Evolutionary conservation across 2,113 vertebrate genomes (phyloP), one percentile per base, ranked within the genome.

Genomic region (Tychaedon coryphoeus): DNA sequence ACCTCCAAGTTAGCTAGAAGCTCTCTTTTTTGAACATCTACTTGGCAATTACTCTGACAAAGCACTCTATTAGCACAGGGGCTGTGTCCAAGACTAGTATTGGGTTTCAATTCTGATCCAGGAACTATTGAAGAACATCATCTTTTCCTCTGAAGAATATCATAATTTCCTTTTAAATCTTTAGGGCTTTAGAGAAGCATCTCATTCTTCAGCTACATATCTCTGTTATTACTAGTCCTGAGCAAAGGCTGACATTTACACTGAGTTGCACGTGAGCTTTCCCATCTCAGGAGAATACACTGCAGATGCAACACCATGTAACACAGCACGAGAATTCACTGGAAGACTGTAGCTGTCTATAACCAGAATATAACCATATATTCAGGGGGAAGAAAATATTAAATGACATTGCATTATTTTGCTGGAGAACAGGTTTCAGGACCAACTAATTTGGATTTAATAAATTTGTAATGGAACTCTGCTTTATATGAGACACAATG

Each of bases 361-460:
- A 76, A 25, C 9, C 19, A 51, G 19, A 45, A 42, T 57, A 77
- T 62, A 89, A 50, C 29, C 15, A 8, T 72, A 23, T 75, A 72
- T 85, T 81, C 43, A 60, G 10, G 67, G 13, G n/a, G 19, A 42
- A 69, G 48, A 72, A 61, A 76, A 33, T 43, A n/a, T 40, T 38
- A 69, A 78, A 72, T 45, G 15, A 19, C n/a, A 42, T 67, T 8
- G n/a, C 48, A 13, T 85, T 74, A 51, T 82, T 93, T 75, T 82
- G 53, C 50, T 69, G 33, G 40, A 72, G 28, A 90, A 57, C 40
- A 88, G 36, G 36, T 92, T 89, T 94, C 66, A 76, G 20, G n/a
- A 54, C 79, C 85, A 90, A 72, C 94, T 87, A 78, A 24, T 78
- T 92, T 94, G n/a, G 25, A 40, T 88, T 85, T 79, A 79, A 64